A percentile compares a stretch with the other conserved stretches of the same genome.
Conservation (phyloP, 2,888 invertebrate species). For the Notocelia uddmanniana region DNA sequence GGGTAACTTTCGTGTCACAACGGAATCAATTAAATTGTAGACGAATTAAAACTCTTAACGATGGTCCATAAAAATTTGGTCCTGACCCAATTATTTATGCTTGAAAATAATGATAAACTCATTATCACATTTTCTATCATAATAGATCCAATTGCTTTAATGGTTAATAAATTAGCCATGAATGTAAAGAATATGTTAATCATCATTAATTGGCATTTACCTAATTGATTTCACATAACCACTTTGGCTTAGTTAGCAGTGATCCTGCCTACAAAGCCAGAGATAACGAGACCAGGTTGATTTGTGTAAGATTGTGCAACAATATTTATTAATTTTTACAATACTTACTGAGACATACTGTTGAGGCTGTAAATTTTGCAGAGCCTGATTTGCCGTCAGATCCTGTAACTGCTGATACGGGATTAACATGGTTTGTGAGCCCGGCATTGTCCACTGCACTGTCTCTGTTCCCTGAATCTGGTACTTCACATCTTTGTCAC, state of each 20-base stretch:
- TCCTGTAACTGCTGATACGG: conserved; percentile 82
- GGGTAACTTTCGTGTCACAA: too few relatives aligned
- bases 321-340: background rate
- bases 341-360: conserved; percentile 81
- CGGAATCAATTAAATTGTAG: too few relatives aligned
- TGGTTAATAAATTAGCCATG: background rate
- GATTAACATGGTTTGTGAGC: conserved; percentile 81
- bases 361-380: conserved; percentile 74
- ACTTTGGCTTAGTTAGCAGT: too few relatives aligned
- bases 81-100: too few relatives aligned
- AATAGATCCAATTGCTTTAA: too few relatives aligned
- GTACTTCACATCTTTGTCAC: conserved; percentile 79
- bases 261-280: too few relatives aligned
- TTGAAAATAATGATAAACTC: too few relatives aligned
- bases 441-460: conserved; percentile 79
- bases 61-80: too few relatives aligned
- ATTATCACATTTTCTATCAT: too few relatives aligned
- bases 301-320: too few relatives aligned
- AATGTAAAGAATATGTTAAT: background rate
- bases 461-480: conserved; percentile 79
- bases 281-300: too few relatives aligned
- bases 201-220: background rate
- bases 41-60: too few relatives aligned
- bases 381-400: conserved; percentile 69
- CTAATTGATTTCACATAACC: background rate